These are phyloP conservation scores for Marmota monax DNA, from an alignment of 2,113 vertebrate genomes.

Conservation along the genomic window DNA sequence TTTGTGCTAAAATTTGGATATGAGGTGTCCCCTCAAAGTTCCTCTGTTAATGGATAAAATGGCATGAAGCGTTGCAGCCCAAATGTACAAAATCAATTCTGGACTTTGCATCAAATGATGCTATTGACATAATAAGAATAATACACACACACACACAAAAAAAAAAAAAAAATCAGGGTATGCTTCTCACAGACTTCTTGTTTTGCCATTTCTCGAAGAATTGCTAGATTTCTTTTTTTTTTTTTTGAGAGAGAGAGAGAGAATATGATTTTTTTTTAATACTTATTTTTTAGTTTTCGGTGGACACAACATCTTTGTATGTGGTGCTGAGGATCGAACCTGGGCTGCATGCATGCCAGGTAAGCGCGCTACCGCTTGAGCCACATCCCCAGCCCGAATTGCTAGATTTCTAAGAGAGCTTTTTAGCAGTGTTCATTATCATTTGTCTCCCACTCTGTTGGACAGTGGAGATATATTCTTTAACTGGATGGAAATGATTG, in stretches of 20 bases:
- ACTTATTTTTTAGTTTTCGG: too few relatives aligned
- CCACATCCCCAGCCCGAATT: neutral
- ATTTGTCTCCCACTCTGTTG: neutral
- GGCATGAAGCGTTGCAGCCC: neutral
- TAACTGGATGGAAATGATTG: constrained; percentile 6
- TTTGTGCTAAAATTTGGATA: too few relatives aligned
- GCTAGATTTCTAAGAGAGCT: neutral
- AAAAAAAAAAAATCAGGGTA: too few relatives aligned
- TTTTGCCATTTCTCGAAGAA: neutral
- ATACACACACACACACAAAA: neutral
- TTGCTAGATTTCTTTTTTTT: neutral
- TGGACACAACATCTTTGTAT: too few relatives aligned
- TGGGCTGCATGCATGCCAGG: too few relatives aligned
- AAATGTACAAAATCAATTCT: neutral
- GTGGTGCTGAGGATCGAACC: too few relatives aligned
- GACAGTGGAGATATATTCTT: neutral
- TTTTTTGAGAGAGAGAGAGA: too few relatives aligned
- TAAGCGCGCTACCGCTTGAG: too few relatives aligned
- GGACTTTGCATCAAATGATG: neutral
- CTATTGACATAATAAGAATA: neutral
- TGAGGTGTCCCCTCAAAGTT: too few relatives aligned
- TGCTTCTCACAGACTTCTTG: neutral
- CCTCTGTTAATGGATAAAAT: neutral
- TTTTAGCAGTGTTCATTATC: neutral
- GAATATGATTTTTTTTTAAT: too few relatives aligned